Base-by-base conservation (phyloP, 2,113 vertebrate species). In the Microtus oregoni region DNA sequence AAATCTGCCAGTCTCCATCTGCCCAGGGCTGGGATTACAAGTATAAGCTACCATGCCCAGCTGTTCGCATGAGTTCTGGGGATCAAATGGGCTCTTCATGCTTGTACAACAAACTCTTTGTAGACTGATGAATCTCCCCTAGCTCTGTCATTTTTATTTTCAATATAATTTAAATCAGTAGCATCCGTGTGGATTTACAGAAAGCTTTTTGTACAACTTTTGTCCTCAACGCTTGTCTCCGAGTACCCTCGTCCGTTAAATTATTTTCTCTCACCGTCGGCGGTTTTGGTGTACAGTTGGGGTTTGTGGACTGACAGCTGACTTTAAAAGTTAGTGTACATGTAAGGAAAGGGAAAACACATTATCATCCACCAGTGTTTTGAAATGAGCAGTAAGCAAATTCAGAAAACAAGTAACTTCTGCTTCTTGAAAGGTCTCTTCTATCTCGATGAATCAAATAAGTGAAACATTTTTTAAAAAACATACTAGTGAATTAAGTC, bases 381-480 rank as follows among this genome's bases (percentile, higher is more conserved):
- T 92, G 76, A 92, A 63, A 73, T 17, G 82, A 94, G 58, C 22
- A 93, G 72, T 77, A 89, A 88, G 35, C 20, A 92, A 77, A 90
- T 86, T 96, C 35, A 77, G 50, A 90, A 89, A 89, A 95, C 5
- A 28, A 55, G 55, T 91, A 90, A 86, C 9, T 68, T 90, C 22
- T 92, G 26, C 15, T 89, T 72, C 90, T 88, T 70, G 9, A 58
- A 86, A 81, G 88, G 72, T 86, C 24, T 94, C 63, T 82, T 63
- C 61, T 73, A 47, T 38, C 30, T 91, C 61, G 77, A 1, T 38
- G 24, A 17, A 89, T 75, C 52, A 73, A 89, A 81, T 92, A 35
- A 67, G 44, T 75, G 44, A 86, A 93, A 50, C 65, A 20, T 83
- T 90, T 89, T 89, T 1, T 90, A 94, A 92, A 95, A 58, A 95